Evolutionary conservation across 2,888 invertebrate species (phyloP).

Genomic region (Aphrophora alni): DNA sequence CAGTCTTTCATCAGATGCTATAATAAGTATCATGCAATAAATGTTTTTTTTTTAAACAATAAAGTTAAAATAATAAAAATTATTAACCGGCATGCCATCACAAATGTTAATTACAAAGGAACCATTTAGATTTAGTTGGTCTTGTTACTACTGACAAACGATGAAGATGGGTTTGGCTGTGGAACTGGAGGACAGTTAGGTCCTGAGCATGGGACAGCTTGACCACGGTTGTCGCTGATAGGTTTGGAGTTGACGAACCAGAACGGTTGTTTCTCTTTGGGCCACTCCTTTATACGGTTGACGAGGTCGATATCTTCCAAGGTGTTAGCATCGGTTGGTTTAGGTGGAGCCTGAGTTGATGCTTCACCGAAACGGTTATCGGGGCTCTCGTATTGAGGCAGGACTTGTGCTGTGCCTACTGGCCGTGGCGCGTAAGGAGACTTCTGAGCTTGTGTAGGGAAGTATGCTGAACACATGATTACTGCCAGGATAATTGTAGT

Average conservation of each 20-base stretch:
- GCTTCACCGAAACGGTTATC: slow-evolving; percentile 24
- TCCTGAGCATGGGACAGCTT: not conserved
- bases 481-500: not conserved
- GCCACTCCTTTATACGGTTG: slow-evolving; percentile 68
- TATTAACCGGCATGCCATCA: too few species aligned
- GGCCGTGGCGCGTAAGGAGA: not conserved
- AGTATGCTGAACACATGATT: not conserved
- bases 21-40: too few species aligned
- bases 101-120: too few species aligned
- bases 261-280: slow-evolving; percentile 72
- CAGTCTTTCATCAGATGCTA: too few species aligned
- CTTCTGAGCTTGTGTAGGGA: not conserved
- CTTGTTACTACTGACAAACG: not conserved
- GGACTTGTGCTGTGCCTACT: not conserved
- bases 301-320: slow-evolving; percentile 63
- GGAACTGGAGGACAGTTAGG: not conserved
- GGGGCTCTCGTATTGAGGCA: not conserved
- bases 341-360: not conserved
- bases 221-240: slow-evolving; percentile 64
- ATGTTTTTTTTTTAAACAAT: too few species aligned
- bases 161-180: not conserved
- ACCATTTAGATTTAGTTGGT: too few species aligned
- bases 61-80: too few species aligned
- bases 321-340: not conserved
- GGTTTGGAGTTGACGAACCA: slow-evolving; percentile 75